Percentiles rank a stretch among this genome's conserved stretches.
Conservation (phyloP, 1,140 invertebrate species). For the Lepidurus arcticus region DNA sequence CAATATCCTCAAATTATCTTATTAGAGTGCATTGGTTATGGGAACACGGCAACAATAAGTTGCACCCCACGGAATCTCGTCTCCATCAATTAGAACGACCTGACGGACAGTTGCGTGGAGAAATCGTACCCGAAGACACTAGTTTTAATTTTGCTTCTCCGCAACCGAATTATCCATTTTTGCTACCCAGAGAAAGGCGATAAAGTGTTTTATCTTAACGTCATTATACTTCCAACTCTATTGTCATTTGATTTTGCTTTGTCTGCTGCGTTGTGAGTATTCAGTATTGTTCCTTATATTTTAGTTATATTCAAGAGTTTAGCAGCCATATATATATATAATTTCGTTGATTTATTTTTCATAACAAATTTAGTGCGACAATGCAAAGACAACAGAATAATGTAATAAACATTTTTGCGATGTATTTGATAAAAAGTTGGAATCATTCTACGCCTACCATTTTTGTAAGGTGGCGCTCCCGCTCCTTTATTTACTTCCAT, state of each 20-base stretch:
- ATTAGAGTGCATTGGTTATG: neutral
- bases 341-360: neutral
- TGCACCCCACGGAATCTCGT: neutral
- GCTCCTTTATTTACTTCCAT: no score
- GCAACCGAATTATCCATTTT: neutral
- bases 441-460: no score
- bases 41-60: neutral
- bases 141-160: neutral
- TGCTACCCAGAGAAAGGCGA: neutral
- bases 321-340: neutral
- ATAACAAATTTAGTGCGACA: neutral
- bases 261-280: neutral
- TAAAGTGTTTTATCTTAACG: neutral
- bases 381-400: no score
- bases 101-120: neutral
- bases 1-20: neutral
- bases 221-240: neutral
- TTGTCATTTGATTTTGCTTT: no score
- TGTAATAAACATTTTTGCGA: no score
- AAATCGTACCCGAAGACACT: neutral
- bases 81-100: neutral
- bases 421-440: no score
- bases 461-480: no score
- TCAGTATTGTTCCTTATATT: neutral
- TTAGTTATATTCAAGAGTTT: neutral